phyloP scores from a whole-genome alignment of 2,888 invertebrate genomes.

The Scaptomyza caliginosa region DNA sequence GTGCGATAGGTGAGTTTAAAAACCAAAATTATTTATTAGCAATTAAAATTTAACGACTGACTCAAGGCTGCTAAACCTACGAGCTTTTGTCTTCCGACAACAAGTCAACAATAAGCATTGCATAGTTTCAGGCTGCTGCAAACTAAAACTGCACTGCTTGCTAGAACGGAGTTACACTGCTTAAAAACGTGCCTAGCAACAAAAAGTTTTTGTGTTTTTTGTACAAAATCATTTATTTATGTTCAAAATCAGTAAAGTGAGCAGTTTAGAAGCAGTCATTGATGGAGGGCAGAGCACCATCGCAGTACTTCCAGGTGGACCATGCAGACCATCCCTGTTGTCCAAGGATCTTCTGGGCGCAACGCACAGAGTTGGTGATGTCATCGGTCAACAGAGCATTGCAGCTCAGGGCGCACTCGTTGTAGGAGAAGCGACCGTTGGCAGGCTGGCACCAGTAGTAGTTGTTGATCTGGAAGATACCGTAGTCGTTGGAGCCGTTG shows the following conservation, averaged over 20 bases:
- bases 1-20: constrained; percentile 81
- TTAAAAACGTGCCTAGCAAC: neutral
- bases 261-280: constrained; percentile 52
- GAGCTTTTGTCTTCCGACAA: constrained; percentile 26
- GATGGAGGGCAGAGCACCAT: constrained; percentile 26
- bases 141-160: neutral
- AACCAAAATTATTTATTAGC: neutral
- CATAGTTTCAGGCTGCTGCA: constrained; percentile 14
- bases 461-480: constrained; percentile 82
- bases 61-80: neutral
- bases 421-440: constrained; percentile 64
- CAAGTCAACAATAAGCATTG: constrained; percentile 1
- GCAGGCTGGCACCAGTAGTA: constrained; percentile 80
- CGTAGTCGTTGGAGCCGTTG: constrained; percentile 84
- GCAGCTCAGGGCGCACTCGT: constrained; percentile 74
- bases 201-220: neutral
- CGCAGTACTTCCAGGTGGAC: neutral
- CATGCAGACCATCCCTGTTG: neutral
- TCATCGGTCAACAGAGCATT: constrained; percentile 68
- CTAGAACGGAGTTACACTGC: neutral
- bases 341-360: constrained; percentile 45
- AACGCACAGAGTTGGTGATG: constrained; percentile 67
- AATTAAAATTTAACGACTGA: constrained; percentile 4
- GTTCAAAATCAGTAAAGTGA: neutral
- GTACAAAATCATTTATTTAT: constrained; percentile 9